Percentiles rank a stretch among this genome's conserved stretches.
Evolutionary conservation across 2,888 invertebrate genomes (phyloP).

Genomic region (Parasteatoda lunata): DNA sequence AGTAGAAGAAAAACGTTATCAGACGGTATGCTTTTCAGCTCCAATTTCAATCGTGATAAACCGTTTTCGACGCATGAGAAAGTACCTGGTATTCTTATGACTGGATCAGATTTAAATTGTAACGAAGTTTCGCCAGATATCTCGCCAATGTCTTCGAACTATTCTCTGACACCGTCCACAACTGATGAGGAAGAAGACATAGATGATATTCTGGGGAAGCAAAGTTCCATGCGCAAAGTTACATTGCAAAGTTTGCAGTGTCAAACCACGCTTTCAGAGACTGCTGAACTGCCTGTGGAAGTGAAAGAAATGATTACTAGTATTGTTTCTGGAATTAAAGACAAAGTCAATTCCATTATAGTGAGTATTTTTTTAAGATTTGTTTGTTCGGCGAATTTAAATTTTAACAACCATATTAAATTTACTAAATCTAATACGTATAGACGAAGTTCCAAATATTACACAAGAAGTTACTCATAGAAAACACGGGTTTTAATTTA

Average conservation of each 20-base stretch:
- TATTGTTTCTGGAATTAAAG: constrained; percentile 39
- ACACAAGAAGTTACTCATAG: too few relatives aligned
- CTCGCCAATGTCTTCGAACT: constrained; percentile 60
- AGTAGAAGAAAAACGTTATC: constrained; percentile 40
- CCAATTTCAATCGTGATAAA: constrained; percentile 33
- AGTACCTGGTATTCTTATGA: constrained; percentile 46
- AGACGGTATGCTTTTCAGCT: constrained; percentile 46
- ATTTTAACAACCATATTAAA: too few relatives aligned
- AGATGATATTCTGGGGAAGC: not conserved
- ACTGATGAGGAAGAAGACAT: constrained; percentile 37
- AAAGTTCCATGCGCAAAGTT: not conserved
- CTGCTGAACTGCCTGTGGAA: constrained; percentile 8
- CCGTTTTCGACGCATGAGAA: constrained; percentile 17
- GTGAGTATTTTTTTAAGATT: constrained; percentile 8
- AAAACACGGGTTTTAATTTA: too few relatives aligned
- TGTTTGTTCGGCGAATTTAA: too few relatives aligned
- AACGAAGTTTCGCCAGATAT: constrained; percentile 34
- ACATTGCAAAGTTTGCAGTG: not conserved
- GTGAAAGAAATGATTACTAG: constrained; percentile 6
- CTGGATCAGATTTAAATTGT: constrained; percentile 27
- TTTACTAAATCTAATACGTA: too few relatives aligned
- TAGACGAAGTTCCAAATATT: too few relatives aligned
- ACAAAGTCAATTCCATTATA: constrained; percentile 29
- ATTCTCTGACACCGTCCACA: constrained; percentile 64
- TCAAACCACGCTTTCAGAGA: not conserved